Evolutionary conservation across 2,888 invertebrate genomes (phyloP), one percentile per base, ranked within the genome.

Genomic region (Limnephilus rhombicus): DNA sequence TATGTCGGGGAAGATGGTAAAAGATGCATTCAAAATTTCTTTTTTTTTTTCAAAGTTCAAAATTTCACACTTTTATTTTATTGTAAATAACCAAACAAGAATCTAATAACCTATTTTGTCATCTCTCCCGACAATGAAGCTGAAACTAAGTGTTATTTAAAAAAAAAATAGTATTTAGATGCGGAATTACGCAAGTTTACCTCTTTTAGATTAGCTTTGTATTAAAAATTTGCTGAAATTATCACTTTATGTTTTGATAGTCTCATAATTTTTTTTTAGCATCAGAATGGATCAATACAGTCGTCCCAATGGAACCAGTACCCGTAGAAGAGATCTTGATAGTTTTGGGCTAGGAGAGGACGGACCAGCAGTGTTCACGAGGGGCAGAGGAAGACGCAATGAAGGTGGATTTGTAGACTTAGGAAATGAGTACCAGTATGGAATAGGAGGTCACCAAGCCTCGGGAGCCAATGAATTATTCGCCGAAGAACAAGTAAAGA

Each of bases 401-500:
- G 97, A 97, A n/a, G 97, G 97, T 94, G 98, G 97, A 83, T 98
- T 98, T 95, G 97, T 98, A 89, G 98, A 98, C 94, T 96, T 98
- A 90, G 97, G 97, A 90, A 97, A 97, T 95, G 97, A 97, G 95
- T 97, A 97, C 95, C 97, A 97, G 95, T 98, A 97, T 95, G 98
- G 97, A 93, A 97, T 97, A 91, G 98, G 98, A 94, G 98, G 98
- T 37, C 98, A 98, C 95, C 98, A 98, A 95, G 98, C 98, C 41
- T 98, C 98, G 89, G 98, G 98, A 92, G 98, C 98, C 41, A 98
- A 98, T 95, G 99, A 99, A 96, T 97, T 99, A 92, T 99, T 98
- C 95, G 98, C 98, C 45, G 98, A 98, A 94, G 98, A 98, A 96
- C 98, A 98, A 96, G 99, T 98, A 49, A 41, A 18, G n/a, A 13